These are phyloP conservation scores for Drosophila incognita DNA, from an alignment of 2,888 invertebrate genomes.

Conservation along the genomic window DNA sequence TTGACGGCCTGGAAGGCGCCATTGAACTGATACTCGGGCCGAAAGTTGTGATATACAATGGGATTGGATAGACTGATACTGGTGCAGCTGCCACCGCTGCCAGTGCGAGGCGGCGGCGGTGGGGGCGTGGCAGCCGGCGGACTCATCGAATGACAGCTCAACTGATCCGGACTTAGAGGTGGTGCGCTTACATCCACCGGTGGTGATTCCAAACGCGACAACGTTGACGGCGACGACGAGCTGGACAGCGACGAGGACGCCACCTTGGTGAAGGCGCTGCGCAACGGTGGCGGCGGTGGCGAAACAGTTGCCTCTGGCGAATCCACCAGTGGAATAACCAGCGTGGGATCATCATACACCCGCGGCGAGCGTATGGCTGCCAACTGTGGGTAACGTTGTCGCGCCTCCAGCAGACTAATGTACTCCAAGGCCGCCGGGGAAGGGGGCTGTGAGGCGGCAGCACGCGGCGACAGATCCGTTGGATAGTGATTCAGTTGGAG, in stretches of 20 bases:
- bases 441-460: slow-evolving; percentile 63
- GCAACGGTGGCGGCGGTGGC: slow-evolving; percentile 79
- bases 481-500: slow-evolving; percentile 69
- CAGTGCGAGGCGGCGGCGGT: slow-evolving; percentile 86
- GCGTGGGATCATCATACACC: slow-evolving; percentile 84
- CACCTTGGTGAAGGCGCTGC: slow-evolving; percentile 95
- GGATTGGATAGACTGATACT: slow-evolving; percentile 64
- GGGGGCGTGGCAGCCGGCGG: slow-evolving; percentile 89
- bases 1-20: slow-evolving; percentile 84
- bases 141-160: slow-evolving; percentile 92
- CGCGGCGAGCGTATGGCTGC: slow-evolving; percentile 80
- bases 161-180: slow-evolving; percentile 91
- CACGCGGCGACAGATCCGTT: slow-evolving; percentile 84
- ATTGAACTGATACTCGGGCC: slow-evolving; percentile 84
- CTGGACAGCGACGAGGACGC: slow-evolving; percentile 69
- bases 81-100: slow-evolving; percentile 61
- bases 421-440: slow-evolving; percentile 79
- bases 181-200: slow-evolving; percentile 88
- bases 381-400: slow-evolving; percentile 82
- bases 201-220: slow-evolving; percentile 81
- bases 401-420: slow-evolving; percentile 77
- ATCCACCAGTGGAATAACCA: slow-evolving; percentile 82
- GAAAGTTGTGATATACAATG: slow-evolving; percentile 83
- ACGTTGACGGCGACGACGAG: slow-evolving; percentile 66
- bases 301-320: slow-evolving; percentile 63